These are phyloP conservation scores for Hirtodrosophila trivittata DNA, from an alignment of 2,888 invertebrate genomes.

Conservation along the genomic window DNA sequence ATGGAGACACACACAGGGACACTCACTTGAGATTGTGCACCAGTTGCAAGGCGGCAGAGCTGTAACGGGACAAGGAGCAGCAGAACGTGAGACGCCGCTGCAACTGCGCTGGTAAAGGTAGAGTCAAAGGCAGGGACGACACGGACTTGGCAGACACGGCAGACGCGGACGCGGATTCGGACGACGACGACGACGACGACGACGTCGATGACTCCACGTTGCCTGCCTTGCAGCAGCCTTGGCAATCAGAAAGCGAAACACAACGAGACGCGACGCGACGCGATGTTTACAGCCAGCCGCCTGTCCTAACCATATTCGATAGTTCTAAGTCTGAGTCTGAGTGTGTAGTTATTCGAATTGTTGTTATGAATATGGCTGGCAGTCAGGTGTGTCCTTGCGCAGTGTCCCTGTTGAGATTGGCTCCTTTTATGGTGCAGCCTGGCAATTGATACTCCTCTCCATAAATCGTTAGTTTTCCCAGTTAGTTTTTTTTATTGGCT, in stretches of 20 bases:
- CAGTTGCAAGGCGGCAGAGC: slow-evolving; percentile 79
- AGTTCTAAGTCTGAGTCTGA: slow-evolving; percentile 20
- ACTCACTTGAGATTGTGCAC: slow-evolving; percentile 83
- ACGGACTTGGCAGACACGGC: slow-evolving; percentile 31
- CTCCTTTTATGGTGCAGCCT: slow-evolving; percentile 58
- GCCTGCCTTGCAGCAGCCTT: slow-evolving; percentile 66
- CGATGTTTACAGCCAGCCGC: slow-evolving; percentile 48
- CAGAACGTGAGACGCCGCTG: slow-evolving; percentile 81
- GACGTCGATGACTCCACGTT: slow-evolving; percentile 67
- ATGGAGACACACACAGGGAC: slow-evolving; percentile 66
- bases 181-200: slow-evolving; percentile 11
- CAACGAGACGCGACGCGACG: slow-evolving; percentile 4
- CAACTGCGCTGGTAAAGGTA: slow-evolving; percentile 64
- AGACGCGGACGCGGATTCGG: slow-evolving; percentile 30
- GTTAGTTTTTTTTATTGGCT: neutral
- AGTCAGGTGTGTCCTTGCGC: slow-evolving; percentile 54
- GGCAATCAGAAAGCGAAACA: slow-evolving; percentile 49
- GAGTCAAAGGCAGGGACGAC: neutral
- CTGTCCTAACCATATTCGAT: slow-evolving; percentile 59
- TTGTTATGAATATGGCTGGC: slow-evolving; percentile 40
- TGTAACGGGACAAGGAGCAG: slow-evolving; percentile 80
- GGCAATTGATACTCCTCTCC: slow-evolving; percentile 54
- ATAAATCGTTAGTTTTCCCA: slow-evolving; percentile 42
- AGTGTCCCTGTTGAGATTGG: slow-evolving; percentile 47
- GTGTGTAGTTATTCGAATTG: slow-evolving; percentile 14